Conservation (phyloP, 2,113 vertebrate species). For the Otocyon megalotis region DNA sequence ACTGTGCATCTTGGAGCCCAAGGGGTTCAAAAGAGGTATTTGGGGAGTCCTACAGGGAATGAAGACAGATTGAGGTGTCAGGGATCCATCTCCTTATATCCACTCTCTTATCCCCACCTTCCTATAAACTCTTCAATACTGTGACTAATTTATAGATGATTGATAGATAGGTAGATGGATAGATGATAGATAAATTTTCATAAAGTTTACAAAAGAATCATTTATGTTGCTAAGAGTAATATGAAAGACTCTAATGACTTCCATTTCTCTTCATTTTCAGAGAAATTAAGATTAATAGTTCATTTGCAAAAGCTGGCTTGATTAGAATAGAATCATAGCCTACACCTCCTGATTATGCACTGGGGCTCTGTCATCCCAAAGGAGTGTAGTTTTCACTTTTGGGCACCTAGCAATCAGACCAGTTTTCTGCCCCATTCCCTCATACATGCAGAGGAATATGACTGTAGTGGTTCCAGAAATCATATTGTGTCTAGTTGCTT, state of each 20-base stretch:
- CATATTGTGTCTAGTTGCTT: neutral
- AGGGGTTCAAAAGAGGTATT: neutral
- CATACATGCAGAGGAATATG: neutral
- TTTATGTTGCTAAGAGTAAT: neutral
- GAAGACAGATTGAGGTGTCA: neutral
- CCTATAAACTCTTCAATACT: neutral
- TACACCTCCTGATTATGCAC: neutral
- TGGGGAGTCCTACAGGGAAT: neutral
- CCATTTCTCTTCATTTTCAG: neutral
- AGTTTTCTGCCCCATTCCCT: neutral
- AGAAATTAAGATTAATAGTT: neutral
- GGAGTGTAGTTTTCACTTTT: neutral
- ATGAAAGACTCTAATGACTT: neutral
- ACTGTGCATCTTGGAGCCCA: neutral
- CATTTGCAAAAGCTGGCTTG: neutral
- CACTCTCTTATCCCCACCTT: neutral
- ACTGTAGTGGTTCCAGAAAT: neutral
- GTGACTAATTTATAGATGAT: neutral
- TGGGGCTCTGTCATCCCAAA: neutral
- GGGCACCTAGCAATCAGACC: neutral
- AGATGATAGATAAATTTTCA: neutral
- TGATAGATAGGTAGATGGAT: neutral
- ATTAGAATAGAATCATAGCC: neutral
- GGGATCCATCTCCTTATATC: neutral
- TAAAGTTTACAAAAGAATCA: neutral